Evolutionary conservation across 2,888 invertebrate genomes (phyloP), one percentile per base, ranked within the genome.

Genomic region (Megamerina dolium): DNA sequence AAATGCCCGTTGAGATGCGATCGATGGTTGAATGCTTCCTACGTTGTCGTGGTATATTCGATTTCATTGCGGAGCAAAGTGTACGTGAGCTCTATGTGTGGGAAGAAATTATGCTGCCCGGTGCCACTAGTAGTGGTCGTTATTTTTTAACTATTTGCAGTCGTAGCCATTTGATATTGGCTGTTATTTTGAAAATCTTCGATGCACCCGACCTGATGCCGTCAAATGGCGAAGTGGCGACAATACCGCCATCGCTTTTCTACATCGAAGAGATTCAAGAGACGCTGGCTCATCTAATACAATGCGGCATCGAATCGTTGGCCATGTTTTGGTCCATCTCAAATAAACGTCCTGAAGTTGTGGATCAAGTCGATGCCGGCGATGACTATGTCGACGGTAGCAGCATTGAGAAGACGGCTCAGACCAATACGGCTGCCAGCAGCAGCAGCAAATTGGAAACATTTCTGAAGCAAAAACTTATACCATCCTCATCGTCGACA

Each of bases 251-350:
- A 0, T 62, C 67, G 1, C 33, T 64, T 3, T 87, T 90, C 69
- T 89, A 90, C 58, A 87, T 93, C 0, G 90, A 92, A 71, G 92
- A 93, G 69, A 91, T 87, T 38, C 87, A 88, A 66, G 87, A 88
- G 49, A 91, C 91, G 2, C 67, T 93, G 3, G 81, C 84, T 37
- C 79, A 87, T 52, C 73, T 89, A 1, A 81, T 83, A 56, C 84
- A 85, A 52, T 80, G 87, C 12, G 87, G 87, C 4, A 75, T 89
- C 16, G 78, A 85, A 48, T 81, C 81, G 52, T 73, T 87, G 38
- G 78, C 86, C 9, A 77, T 79, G 30, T 66, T 67, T 40, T 83
- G 84, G 81, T 75, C 84, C 48, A 64, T 75, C 1, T 77, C 81
- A 1, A 85, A 84, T 62, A 78, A 81, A 1, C 77, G 80, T 17